Evolutionary conservation across 2,797 vertebrate genomes (phyloP).

Genomic region (Pangasius macronema): DNA sequence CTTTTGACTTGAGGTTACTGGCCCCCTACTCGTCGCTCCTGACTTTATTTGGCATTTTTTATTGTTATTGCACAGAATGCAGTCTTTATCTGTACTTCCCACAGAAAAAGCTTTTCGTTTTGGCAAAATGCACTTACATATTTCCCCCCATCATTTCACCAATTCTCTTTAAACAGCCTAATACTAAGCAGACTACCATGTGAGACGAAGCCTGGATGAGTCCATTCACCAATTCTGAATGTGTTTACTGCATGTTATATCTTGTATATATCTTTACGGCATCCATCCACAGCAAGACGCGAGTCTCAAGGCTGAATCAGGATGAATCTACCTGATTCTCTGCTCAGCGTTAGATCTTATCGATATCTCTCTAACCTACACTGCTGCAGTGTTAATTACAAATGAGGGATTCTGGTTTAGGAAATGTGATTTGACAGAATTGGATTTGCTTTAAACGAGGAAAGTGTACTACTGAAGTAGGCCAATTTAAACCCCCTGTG

Average conservation of each 20-base stretch:
- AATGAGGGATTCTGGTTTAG: background rate
- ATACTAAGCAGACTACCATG: background rate
- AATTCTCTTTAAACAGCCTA: background rate
- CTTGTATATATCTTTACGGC: too few relatives aligned
- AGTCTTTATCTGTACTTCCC: background rate
- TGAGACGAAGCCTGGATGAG: background rate
- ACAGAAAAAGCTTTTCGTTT: background rate
- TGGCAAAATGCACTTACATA: background rate
- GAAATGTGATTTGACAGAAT: background rate
- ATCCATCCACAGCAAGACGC: too few relatives aligned
- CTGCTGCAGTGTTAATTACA: background rate
- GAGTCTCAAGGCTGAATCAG: too few relatives aligned
- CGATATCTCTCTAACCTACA: too few relatives aligned
- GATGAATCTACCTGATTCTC: too few relatives aligned
- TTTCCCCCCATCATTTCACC: background rate
- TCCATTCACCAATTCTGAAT: constrained; percentile 17
- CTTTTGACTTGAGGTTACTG: background rate
- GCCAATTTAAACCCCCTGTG: too few relatives aligned
- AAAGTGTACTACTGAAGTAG: too few relatives aligned
- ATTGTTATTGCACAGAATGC: background rate
- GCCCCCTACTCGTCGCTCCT: background rate
- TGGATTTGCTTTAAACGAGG: too few relatives aligned
- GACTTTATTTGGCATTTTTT: background rate
- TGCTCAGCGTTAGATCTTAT: too few relatives aligned
- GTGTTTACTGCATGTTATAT: background rate